Base-by-base conservation (phyloP, 2,113 vertebrate genomes). In the Chamaea fasciata region DNA sequence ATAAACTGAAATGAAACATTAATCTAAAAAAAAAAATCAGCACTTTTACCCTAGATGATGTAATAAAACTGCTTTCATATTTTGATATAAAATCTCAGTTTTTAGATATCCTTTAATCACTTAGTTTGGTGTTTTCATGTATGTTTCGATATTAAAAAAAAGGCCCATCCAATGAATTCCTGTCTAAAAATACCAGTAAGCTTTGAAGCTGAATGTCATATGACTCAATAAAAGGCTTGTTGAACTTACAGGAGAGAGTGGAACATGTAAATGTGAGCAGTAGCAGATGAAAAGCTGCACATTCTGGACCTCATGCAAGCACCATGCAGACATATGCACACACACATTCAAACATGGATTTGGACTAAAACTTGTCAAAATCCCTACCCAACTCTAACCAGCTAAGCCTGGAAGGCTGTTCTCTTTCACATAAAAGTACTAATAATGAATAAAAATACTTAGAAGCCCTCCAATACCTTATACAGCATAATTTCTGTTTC, bases 381-480 rank as follows among this genome's bases (percentile, higher is more conserved):
- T 85, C 87, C 80, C 71, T 60, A 90, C 94, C 93, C 30, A 28
- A 68, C 78, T 95, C 94, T 93, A 96, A 94, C 91, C 86, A 97
- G 44, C 46, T 77, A 70, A 91, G 64, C 75, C 96, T 97, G 95
- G 97, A 97, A 96, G 87, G 67, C 88, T 96, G 94, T 96, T 96
- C 89, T 86, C 75, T 96, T 97, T 95, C 97, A 90, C 85, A 97
- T 97, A 97, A 97, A 98, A 97, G 94, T 91, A 96, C 93, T 89
- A 97, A 98, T 97, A 95, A 97, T 62, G 91, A 96, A 94, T 95
- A 97, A 96, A 98, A 97, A 89, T 95, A 75, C 28, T 41, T 98
- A 97, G 96, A 95, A 71, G 23, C 23, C n/a, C 22, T 94, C 97
- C 98, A 98, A 71, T 90, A 64, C 53, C 78, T 96, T 93, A 96